Evolutionary conservation across 2,888 invertebrate species (phyloP).

Genomic region (Phalera bucephala): DNA sequence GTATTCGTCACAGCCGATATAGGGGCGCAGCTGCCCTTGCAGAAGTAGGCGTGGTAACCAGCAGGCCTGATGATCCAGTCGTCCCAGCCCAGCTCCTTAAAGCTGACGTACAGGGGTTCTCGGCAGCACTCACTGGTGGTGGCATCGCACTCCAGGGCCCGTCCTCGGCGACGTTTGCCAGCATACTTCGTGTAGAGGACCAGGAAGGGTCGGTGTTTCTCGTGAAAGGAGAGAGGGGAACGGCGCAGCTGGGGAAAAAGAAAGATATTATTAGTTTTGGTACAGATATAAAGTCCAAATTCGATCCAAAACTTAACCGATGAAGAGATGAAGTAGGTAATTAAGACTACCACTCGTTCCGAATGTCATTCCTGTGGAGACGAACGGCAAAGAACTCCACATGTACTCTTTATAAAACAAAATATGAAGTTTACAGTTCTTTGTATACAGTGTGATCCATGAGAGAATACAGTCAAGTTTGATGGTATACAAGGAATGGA

Average conservation of each 20-base stretch:
- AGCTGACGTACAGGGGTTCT: conserved; percentile 91
- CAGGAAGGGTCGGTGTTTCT: conserved; percentile 88
- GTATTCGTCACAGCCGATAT: conserved; percentile 86
- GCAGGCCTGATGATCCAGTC: conserved; percentile 93
- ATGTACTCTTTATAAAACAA: no score
- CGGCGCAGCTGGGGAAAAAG: conserved; percentile 74
- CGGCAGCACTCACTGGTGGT: conserved; percentile 90
- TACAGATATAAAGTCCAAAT: no score
- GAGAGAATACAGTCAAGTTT: no score
- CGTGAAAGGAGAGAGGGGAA: conserved; percentile 87
- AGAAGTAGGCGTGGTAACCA: conserved; percentile 94
- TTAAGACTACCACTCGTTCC: no score
- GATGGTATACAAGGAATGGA: no score
- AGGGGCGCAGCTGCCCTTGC: conserved; percentile 90
- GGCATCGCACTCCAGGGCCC: conserved; percentile 87
- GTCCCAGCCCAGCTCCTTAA: conserved; percentile 93
- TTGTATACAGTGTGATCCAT: no score
- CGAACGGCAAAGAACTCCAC: no score
- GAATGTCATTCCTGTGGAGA: no score
- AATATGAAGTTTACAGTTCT: no score
- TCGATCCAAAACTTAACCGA: no score
- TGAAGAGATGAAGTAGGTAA: no score
- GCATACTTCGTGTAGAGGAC: conserved; percentile 90
- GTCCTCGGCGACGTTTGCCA: conserved; percentile 84
- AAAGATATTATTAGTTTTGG: no score